These are phyloP conservation scores for Tiliacea aurago DNA, from an alignment of 2,888 invertebrate genomes.

Conservation along the genomic window DNA sequence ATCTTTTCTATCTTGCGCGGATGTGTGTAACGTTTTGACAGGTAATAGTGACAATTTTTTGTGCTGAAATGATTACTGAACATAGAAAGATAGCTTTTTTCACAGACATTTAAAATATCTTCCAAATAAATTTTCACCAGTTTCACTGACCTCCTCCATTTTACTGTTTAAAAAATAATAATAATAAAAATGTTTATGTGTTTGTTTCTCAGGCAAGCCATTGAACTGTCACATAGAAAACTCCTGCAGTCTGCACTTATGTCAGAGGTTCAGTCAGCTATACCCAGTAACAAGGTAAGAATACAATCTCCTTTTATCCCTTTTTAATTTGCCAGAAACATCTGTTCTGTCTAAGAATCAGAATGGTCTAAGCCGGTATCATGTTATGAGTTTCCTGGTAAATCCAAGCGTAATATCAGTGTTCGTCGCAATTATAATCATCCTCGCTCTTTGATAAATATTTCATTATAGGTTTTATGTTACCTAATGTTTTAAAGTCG, in stretches of 20 bases:
- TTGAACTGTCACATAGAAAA: conserved; percentile 92
- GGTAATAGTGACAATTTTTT: not conserved
- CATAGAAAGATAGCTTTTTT: not conserved
- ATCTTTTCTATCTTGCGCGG: not conserved
- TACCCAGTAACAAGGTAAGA: conserved; percentile 93
- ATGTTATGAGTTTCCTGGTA: not conserved
- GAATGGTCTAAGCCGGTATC: not conserved
- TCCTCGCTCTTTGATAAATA: not conserved
- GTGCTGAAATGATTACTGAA: not conserved
- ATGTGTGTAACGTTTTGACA: not conserved
- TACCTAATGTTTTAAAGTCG: not conserved
- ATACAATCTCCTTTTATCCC: conserved; percentile 21
- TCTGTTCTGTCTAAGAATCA: too few relatives aligned
- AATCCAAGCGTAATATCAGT: not conserved
- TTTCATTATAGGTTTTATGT: conserved; percentile 8
- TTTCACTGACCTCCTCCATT: not conserved
- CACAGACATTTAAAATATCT: not conserved
- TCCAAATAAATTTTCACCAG: not conserved
- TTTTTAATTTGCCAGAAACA: not conserved
- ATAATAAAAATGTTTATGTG: too few relatives aligned
- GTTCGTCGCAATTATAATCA: not conserved
- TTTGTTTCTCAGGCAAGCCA: conserved; percentile 91
- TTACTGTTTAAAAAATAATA: too few relatives aligned
- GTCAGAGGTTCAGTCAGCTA: conserved; percentile 95
- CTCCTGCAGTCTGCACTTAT: conserved; percentile 96